These are phyloP conservation scores for Megalonaias nervosa DNA, from an alignment of 1,140 invertebrate genomes.

Conservation along the genomic window DNA sequence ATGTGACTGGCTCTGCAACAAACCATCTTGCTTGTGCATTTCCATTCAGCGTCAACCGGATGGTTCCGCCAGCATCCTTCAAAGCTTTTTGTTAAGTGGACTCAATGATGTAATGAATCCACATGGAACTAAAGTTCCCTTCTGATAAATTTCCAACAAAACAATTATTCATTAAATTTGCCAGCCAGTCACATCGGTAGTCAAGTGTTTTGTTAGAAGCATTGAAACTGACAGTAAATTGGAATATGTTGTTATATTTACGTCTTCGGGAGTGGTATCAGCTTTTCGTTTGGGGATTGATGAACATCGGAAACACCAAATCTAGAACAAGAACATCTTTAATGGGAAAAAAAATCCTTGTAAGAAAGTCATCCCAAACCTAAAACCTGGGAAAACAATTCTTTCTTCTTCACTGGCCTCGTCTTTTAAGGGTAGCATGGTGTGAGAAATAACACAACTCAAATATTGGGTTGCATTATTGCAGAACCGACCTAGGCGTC, in stretches of 20 bases:
- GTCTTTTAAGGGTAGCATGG: background rate
- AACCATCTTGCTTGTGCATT: conserved; percentile 26
- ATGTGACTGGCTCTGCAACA: conserved; percentile 12
- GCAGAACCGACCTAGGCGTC: no score
- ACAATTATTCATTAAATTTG: conserved; percentile 2
- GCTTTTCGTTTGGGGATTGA: conserved; percentile 3
- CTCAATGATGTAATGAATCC: conserved; percentile 27
- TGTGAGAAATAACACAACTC: background rate
- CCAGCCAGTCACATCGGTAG: conserved; percentile 1
- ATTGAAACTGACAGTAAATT: conserved; percentile 11
- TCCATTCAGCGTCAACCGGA: conserved; percentile 19
- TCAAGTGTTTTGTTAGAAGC: conserved; percentile 12
- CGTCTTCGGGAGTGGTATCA: conserved; percentile 8
- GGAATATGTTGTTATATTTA: conserved; percentile 12
- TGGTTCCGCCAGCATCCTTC: conserved; percentile 23
- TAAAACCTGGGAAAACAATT: conserved; percentile 12
- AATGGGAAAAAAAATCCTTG: conserved; percentile 1
- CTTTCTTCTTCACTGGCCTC: background rate
- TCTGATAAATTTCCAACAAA: conserved; percentile 13
- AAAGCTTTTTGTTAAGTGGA: conserved; percentile 27
- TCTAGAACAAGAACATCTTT: conserved; percentile 16
- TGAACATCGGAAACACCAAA: conserved; percentile 8
- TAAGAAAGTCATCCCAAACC: conserved; percentile 28
- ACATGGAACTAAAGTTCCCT: conserved; percentile 27
- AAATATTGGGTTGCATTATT: no score